Conservation (phyloP, 2,113 vertebrate genomes). For the Desmodus rotundus region DNA sequence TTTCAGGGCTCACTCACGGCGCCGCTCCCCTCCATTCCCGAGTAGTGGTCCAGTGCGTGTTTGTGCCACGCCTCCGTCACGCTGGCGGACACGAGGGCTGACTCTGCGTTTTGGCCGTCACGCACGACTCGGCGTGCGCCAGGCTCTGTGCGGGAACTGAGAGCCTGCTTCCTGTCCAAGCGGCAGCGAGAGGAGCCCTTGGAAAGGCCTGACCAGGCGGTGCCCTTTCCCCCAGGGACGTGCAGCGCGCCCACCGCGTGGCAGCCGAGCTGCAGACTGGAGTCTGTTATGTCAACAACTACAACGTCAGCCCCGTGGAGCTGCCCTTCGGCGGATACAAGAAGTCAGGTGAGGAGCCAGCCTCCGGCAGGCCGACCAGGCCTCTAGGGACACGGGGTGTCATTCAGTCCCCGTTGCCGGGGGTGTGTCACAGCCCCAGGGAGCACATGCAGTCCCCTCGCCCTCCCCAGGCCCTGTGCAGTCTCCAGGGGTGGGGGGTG, state of each 20-base stretch:
- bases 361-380: accelerated
- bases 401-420: neutral
- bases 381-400: neutral
- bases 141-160: neutral
- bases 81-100: neutral
- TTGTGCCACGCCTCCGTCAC: neutral
- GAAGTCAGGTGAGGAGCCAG: slow-evolving; percentile 87
- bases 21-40: neutral
- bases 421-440: no score
- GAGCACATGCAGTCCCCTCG: neutral
- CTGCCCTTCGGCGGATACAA: slow-evolving; percentile 97
- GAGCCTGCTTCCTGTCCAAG: neutral
- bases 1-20: no score
- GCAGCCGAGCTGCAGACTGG: slow-evolving; percentile 91
- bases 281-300: slow-evolving; percentile 97
- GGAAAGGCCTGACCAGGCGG: neutral
- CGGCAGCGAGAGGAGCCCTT: neutral
- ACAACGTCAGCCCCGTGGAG: slow-evolving; percentile 90
- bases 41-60: neutral
- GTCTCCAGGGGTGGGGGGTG: neutral
- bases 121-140: accelerated
- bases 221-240: slow-evolving; percentile 82
- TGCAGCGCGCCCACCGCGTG: slow-evolving; percentile 93
- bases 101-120: neutral
- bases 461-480: neutral